Conservation (phyloP, 2,797 vertebrate species). For the Eulemur mongoz region DNA sequence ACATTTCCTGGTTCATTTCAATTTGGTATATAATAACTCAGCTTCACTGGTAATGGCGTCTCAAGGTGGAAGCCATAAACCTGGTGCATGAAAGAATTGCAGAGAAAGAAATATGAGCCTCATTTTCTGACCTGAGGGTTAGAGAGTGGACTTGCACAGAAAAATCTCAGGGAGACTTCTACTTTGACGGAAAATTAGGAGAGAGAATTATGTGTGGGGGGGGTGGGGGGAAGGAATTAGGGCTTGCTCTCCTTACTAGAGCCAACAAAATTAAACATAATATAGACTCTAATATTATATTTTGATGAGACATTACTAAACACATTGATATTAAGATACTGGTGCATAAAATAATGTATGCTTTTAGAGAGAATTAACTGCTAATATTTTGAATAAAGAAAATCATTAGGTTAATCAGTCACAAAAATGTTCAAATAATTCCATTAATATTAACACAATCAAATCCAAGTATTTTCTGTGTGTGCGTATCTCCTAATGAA, state of each 20-base stretch:
- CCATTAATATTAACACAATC: background rate
- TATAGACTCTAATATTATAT: background rate
- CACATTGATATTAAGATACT: background rate
- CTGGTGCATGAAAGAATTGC: conserved; percentile 28
- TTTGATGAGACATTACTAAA: conserved; percentile 13
- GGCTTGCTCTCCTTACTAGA: background rate
- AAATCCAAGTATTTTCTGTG: background rate
- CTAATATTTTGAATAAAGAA: background rate
- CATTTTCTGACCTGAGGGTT: conserved; percentile 52
- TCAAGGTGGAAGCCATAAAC: conserved; percentile 74
- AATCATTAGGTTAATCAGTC: background rate
- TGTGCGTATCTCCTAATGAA: background rate
- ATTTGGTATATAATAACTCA: conserved; percentile 76
- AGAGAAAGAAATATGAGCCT: conserved; percentile 67
- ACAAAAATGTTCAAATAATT: background rate
- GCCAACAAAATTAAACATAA: background rate
- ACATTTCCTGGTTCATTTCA: conserved; percentile 71
- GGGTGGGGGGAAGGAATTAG: background rate
- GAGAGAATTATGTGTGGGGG: background rate
- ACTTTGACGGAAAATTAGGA: background rate
- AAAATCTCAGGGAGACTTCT: background rate
- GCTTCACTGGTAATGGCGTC: conserved; percentile 69
- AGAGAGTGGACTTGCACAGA: background rate
- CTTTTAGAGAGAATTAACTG: background rate
- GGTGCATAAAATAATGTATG: background rate